A percentile compares a stretch with the other conserved stretches of the same genome.
phyloP scores from a whole-genome alignment of 2,888 invertebrate genomes.

The Lampropteryx suffumata region DNA sequence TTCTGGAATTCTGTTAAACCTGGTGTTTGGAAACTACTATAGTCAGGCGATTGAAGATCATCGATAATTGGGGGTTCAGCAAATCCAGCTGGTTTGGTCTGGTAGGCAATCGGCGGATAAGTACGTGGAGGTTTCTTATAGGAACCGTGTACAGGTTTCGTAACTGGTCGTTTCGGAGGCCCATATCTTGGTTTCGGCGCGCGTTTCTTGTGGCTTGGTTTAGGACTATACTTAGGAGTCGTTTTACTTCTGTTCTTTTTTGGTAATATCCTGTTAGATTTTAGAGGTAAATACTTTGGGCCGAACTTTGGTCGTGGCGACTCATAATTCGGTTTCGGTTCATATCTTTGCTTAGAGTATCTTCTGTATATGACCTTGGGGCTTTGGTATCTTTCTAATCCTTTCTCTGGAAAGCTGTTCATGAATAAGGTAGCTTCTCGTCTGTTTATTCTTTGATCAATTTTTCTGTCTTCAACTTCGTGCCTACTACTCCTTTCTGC shows the following conservation, averaged over 20 bases:
- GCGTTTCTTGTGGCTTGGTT: conserved; percentile 41
- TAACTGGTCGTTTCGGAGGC: conserved; percentile 37
- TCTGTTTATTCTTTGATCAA: conserved; percentile 43
- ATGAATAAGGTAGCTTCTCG: conserved; percentile 60
- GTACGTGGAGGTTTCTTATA: conserved; percentile 33
- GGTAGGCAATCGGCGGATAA: conserved; percentile 19
- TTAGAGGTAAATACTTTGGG: conserved; percentile 47
- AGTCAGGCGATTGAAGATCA: conserved; percentile 10
- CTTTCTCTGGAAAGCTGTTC: conserved; percentile 43
- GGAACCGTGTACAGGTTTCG: conserved; percentile 42
- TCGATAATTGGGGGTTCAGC: conserved; percentile 60
- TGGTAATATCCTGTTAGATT: conserved; percentile 43
- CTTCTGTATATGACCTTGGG: conserved; percentile 60
- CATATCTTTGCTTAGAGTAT: conserved; percentile 45
- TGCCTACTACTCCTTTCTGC: conserved; percentile 35
- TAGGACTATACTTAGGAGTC: conserved; percentile 45
- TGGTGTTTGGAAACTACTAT: conserved; percentile 6
- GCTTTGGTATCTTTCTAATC: conserved; percentile 45
- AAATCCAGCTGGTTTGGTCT: conserved; percentile 52
- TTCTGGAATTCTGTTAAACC: conserved; percentile 3
- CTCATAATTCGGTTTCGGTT: conserved; percentile 46
- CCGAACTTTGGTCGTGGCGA: conserved; percentile 50
- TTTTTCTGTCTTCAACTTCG: conserved; percentile 38
- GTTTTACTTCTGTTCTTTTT: conserved; percentile 52
- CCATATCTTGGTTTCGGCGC: conserved; percentile 44